Evolutionary conservation across 2,797 vertebrate species (phyloP), one percentile per base, ranked within the genome.

Genomic region (Poecilia velifera): DNA sequence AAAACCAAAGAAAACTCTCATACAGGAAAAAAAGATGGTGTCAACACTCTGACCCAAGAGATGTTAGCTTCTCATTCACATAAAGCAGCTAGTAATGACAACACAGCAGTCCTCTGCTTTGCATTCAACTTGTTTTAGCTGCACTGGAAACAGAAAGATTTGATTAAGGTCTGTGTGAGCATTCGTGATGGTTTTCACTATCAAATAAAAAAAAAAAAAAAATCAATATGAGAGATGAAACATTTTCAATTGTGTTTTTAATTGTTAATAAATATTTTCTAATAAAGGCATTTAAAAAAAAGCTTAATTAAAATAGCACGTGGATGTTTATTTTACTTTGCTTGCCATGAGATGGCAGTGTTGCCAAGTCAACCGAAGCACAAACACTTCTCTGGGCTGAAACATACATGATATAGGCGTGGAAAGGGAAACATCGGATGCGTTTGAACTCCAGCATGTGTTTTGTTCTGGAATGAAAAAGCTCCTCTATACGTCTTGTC

Each of bases 261-360:
- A 76, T 34, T 71, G 73, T 83, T 74, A 82, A 83, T 83, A 76
- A 84, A 74, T 39, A 8, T 82, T 76, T 76, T 74, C 36, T 14
- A 83, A 86, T 87, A 79, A 89, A 90, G 36, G 76, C 36, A 46
- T 43, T 75, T 66, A 13, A 75, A 73, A 41, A 8, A 41, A 74
- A 59, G 14, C 3, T 6, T 3, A 22, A 36, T n/a, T 34, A 34
- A 39, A 47, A 3, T 3, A 34, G 10, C 10, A 64, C 0, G 8
- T 20, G 71, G 78, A 45, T 74, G 51, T 59, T 75, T 77, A 73
- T 78, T 45, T 88, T 76, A 45, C 81, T 53, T 45, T 76, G 39
- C 39, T 73, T 71, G 53, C 95, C 95, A 96, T 93, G 84, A 94
- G 96, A 93, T 96, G 96, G 95, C 95, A 96, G 94, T 95, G 91